Percentiles rank a stretch among this genome's conserved stretches.
Evolutionary conservation across 2,888 invertebrate species (phyloP).

Genomic region (Gandaritis pyraliata): DNA sequence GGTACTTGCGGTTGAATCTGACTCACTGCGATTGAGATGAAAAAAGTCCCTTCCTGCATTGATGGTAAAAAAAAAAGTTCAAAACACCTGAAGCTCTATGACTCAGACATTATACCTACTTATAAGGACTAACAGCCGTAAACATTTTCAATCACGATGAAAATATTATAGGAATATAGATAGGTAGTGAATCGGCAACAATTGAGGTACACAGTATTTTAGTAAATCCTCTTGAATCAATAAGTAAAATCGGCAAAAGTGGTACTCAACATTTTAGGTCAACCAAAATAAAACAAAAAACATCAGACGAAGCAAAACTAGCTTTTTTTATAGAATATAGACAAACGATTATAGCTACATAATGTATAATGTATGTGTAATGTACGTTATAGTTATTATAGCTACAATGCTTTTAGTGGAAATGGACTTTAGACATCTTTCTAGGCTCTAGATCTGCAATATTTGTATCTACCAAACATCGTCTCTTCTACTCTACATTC

Average conservation of each 20-base stretch:
- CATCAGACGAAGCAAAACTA: background rate
- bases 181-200: no score
- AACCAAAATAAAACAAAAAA: background rate
- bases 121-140: constrained; percentile 34
- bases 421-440: no score
- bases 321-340: no score
- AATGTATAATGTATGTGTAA: no score
- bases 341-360: no score
- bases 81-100: constrained; percentile 46
- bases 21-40: constrained; percentile 34
- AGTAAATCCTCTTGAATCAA: background rate
- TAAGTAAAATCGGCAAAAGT: background rate
- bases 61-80: constrained; percentile 39
- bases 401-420: no score
- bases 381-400: no score
- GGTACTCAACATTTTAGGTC: constrained; percentile 1
- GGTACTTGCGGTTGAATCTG: constrained; percentile 33
- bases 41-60: constrained; percentile 38
- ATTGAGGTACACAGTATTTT: no score
- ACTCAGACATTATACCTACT: constrained; percentile 43
- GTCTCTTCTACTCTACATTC: no score
- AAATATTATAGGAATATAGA: background rate
- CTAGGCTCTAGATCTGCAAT: no score
- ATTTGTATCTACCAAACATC: no score
- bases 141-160: constrained; percentile 34